phyloP scores from a whole-genome alignment of 2,113 vertebrate genomes.

The Thryonomys swinderianus region DNA sequence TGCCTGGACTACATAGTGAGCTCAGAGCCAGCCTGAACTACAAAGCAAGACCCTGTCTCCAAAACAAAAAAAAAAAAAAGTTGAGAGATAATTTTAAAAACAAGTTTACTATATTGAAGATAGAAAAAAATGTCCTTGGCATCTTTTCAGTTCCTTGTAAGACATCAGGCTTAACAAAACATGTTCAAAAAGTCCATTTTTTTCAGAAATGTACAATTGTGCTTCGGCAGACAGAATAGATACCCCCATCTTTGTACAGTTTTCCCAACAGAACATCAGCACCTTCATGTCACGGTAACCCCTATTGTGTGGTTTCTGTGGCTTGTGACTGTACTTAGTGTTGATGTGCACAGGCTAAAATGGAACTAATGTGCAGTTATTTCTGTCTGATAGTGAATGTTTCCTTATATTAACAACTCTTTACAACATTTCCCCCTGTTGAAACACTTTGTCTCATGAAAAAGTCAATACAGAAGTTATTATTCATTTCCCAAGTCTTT shows the following conservation, averaged over 20 bases:
- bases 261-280: conserved; percentile 97
- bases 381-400: conserved; percentile 27
- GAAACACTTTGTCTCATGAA: conserved; percentile 20
- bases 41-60: too few species aligned
- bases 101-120: background rate
- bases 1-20: too few species aligned
- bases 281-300: conserved; percentile 99
- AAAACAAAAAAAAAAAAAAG: too few species aligned
- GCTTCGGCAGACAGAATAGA: conserved; percentile 72
- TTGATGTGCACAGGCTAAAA: conserved; percentile 71
- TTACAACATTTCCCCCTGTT: background rate
- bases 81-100: background rate
- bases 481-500: conserved; percentile 16
- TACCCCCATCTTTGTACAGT: conserved; percentile 87
- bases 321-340: conserved; percentile 61
- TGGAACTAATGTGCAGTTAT: conserved; percentile 45
- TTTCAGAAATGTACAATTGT: conserved; percentile 74
- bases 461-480: background rate
- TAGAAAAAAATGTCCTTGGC: background rate
- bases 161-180: conserved; percentile 2
- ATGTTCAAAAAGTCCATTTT: conserved; percentile 46
- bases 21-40: too few species aligned
- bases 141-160: background rate
- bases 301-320: conserved; percentile 83
- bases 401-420: conserved; percentile 47